A percentile compares a stretch with the other conserved stretches of the same genome.
Conservation (phyloP, 2,888 invertebrate genomes). For the Trichopria drosophilae region DNA sequence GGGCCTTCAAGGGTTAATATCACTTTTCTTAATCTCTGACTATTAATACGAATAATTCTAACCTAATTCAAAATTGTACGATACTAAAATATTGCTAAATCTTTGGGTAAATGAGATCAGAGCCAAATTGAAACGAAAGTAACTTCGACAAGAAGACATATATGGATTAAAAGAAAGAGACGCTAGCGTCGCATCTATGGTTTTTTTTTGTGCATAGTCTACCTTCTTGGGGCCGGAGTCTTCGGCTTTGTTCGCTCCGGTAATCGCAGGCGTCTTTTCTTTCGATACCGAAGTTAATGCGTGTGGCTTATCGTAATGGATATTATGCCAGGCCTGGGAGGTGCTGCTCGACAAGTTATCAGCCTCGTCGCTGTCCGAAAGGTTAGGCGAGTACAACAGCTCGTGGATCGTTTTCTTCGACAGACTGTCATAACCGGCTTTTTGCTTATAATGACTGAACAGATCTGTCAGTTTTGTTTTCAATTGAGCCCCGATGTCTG, state of each 20-base stretch:
- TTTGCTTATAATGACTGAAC: constrained; percentile 46
- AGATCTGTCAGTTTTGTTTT: constrained; percentile 50
- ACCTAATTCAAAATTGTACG: no score
- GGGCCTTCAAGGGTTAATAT: no score
- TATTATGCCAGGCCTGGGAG: constrained; percentile 48
- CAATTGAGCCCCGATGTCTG: constrained; percentile 51
- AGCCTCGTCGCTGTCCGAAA: constrained; percentile 53
- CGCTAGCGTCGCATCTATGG: constrained; percentile 34
- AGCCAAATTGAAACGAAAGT: not conserved
- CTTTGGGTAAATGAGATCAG: not conserved
- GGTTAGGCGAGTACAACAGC: constrained; percentile 49
- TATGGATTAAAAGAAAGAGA: constrained; percentile 21
- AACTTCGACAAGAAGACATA: not conserved
- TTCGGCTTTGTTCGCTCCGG: constrained; percentile 47
- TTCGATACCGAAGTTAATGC: constrained; percentile 48
- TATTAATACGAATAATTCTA: no score
- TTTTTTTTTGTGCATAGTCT: constrained; percentile 34
- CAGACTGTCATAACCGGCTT: constrained; percentile 39
- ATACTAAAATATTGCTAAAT: no score
- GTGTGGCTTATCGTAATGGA: constrained; percentile 50
- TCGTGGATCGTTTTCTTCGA: constrained; percentile 49
- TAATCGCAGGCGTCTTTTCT: constrained; percentile 48
- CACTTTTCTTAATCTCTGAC: no score
- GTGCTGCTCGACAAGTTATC: constrained; percentile 45
- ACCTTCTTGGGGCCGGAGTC: constrained; percentile 54